A percentile compares a stretch with the other conserved stretches of the same genome.
Evolutionary conservation across 2,888 invertebrate genomes (phyloP).

Genomic region (Drosophila prostipennis): DNA sequence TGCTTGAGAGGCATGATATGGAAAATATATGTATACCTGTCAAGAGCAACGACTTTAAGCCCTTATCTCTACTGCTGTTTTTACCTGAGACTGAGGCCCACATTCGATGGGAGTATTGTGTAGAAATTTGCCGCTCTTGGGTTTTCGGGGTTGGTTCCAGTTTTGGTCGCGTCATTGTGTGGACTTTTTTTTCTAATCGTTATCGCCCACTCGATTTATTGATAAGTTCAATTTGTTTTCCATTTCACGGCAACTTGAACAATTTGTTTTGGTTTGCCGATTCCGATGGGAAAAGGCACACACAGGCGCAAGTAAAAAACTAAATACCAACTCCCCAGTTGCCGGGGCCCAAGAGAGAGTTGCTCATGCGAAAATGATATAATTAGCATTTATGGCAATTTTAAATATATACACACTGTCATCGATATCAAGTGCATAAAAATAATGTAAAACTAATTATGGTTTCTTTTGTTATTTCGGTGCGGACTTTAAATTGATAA

Average conservation of each 20-base stretch:
- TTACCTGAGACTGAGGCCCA: conserved; percentile 25
- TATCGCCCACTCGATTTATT: conserved; percentile 68
- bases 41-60: conserved; percentile 47
- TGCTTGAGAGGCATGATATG: not conserved
- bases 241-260: conserved; percentile 68
- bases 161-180: conserved; percentile 42
- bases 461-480: conserved; percentile 5
- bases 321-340: conserved; percentile 6
- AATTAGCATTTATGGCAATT: not conserved
- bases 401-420: not conserved
- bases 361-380: conserved; percentile 9
- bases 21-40: not conserved
- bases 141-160: conserved; percentile 10
- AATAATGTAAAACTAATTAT: conserved; percentile 1
- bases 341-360: conserved; percentile 4
- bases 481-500: conserved; percentile 15
- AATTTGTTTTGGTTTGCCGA: conserved; percentile 53
- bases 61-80: conserved; percentile 42
- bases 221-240: conserved; percentile 77
- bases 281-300: conserved; percentile 38
- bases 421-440: not conserved
- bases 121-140: conserved; percentile 20
- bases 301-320: conserved; percentile 11
- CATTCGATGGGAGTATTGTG: not conserved
- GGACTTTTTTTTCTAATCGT: conserved; percentile 58